Base-by-base conservation (phyloP, 2,797 vertebrate genomes). In the Staurois parvus region DNA sequence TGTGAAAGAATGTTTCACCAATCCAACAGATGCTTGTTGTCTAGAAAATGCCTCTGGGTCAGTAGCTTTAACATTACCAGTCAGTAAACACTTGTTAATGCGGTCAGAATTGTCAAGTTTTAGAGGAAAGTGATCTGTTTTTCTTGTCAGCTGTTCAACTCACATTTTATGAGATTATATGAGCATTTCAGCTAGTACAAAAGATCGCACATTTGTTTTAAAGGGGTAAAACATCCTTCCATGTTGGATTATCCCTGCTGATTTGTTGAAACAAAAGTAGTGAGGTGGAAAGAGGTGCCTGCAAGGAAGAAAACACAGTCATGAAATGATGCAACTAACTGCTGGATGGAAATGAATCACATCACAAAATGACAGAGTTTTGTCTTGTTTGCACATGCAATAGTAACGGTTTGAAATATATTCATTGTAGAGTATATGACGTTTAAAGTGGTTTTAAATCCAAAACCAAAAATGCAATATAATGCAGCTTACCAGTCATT, bases 71-170 rank as follows among this genome's bases (percentile, higher is more conserved):
- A 72, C 67, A 42, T 78, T 67, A 77, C 37, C 79, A 76, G 52
- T 77, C 74, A 86, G 79, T 66, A 86, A 85, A 85, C 79, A 81
- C 64, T 85, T 85, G 84, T 81, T 85, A 76, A 82, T 77, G 37
- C 73, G 64, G 52, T 67, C 37, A 83, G 15, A 86, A 72, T 48
- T 74, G 70, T 79, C 84, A 80, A 13, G 30, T 69, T 75, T n/a
- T 81, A 32, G 62, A 32, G 24, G 72, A 72, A 75, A 72, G 19
- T 32, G 37, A 69, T 72, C 72, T 17, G 48, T 70, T 59, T 82
- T 26, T 26, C 62, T 37, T 78, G 74, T 82, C 48, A 37, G 64
- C 48, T 64, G 34, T 66, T 72, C n/a, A 64, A 24, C n/a, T 69
- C 15, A 26, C 8, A 56, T 59, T 42, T 72, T 72, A 81, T 29